Evolutionary conservation across 2,113 vertebrate genomes (phyloP).

Genomic region (Hystrix brachyura): DNA sequence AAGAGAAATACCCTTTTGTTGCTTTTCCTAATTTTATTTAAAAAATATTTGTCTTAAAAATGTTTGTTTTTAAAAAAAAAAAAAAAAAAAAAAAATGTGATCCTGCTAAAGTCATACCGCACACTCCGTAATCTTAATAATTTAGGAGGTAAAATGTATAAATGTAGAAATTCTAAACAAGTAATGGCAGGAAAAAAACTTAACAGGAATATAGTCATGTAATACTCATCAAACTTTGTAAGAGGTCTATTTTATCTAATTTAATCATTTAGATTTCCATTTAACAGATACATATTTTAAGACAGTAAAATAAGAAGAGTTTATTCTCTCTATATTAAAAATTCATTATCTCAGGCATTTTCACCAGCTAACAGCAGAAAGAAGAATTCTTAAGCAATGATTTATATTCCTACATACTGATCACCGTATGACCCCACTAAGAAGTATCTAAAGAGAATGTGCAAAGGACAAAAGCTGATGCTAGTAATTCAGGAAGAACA

Average conservation of each 20-base stretch:
- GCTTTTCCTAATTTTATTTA: conserved; percentile 15
- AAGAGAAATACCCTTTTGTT: not conserved
- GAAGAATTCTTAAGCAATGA: conserved; percentile 17
- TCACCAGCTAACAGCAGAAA: not conserved
- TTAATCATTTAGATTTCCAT: conserved; percentile 37
- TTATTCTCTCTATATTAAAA: not conserved
- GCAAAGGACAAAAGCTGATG: not conserved
- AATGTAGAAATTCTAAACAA: conserved; percentile 74
- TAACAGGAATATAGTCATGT: conserved; percentile 80
- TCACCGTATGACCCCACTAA: not conserved
- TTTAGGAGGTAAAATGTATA: conserved; percentile 57
- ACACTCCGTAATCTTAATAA: conserved; percentile 70
- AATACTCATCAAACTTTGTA: conserved; percentile 64
- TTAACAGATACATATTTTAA: conserved; percentile 9
- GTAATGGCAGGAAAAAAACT: conserved; percentile 76
- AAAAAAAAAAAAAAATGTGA: too few relatives aligned
- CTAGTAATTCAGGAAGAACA: not conserved
- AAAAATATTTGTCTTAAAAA: not conserved
- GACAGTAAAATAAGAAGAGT: conserved; percentile 71
- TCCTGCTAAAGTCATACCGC: conserved; percentile 58
- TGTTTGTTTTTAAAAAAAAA: conserved; percentile 8
- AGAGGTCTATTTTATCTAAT: conserved; percentile 63
- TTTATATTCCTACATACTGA: conserved; percentile 2
- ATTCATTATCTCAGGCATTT: not conserved
- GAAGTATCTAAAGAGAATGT: not conserved